A percentile compares a stretch with the other conserved stretches of the same genome.
phyloP scores from a whole-genome alignment of 1,140 invertebrate species.

The Euura lappo region DNA sequence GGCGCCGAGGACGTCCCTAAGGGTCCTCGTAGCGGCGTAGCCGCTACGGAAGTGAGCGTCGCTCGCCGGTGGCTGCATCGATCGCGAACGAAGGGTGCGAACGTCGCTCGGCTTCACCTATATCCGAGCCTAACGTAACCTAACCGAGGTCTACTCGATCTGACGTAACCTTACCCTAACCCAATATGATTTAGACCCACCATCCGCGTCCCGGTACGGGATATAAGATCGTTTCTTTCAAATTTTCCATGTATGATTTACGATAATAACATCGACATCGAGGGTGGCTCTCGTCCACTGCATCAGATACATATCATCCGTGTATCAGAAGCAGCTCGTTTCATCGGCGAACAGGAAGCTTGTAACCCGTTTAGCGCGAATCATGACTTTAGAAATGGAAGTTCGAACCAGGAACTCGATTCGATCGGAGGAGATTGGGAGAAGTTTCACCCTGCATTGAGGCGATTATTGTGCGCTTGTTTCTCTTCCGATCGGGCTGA shows the following conservation, averaged over 20 bases:
- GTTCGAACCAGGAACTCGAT: neutral
- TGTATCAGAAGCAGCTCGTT: neutral
- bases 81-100: neutral
- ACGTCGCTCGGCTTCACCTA: neutral
- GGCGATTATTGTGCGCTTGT: neutral
- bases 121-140: neutral
- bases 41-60: neutral
- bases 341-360: neutral
- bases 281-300: neutral
- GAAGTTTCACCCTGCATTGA: neutral
- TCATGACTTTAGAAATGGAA: neutral
- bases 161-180: neutral
- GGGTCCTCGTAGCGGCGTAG: neutral
- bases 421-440: neutral
- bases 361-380: neutral
- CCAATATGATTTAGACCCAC: neutral
- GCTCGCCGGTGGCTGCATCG: constrained; percentile 3
- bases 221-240: neutral
- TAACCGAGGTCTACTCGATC: neutral
- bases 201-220: neutral
- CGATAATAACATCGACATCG: neutral
- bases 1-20: neutral
- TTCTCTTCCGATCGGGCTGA: too few species aligned
- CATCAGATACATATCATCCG: too few species aligned
- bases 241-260: neutral